phyloP scores from a whole-genome alignment of 1,140 invertebrate genomes.

The Papilio polyxenes region DNA sequence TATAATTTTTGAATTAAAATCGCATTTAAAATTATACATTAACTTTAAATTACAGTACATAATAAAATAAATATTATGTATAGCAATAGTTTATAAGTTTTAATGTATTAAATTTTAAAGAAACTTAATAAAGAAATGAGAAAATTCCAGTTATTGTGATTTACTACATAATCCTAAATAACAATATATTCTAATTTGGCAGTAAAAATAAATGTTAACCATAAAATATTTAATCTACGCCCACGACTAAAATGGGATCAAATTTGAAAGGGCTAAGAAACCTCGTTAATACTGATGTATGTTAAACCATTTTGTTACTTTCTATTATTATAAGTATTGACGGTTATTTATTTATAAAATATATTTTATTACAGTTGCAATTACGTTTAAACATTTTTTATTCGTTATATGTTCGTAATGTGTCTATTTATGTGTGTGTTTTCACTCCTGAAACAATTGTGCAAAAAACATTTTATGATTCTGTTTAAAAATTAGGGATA shows the following conservation, averaged over 20 bases:
- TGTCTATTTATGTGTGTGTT: no score
- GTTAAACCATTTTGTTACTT: neutral
- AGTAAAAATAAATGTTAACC: neutral
- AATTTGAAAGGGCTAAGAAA: constrained; percentile 16
- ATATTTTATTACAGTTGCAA: no score
- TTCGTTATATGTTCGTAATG: no score
- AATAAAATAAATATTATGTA: neutral
- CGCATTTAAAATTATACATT: neutral
- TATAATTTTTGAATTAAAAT: neutral
- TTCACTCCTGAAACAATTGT: no score
- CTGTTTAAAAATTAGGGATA: neutral
- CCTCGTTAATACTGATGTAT: constrained; percentile 1
- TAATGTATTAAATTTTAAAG: neutral
- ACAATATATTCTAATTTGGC: constrained; percentile 1
- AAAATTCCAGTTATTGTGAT: neutral
- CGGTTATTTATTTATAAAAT: neutral
- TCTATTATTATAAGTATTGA: neutral
- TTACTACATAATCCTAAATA: neutral
- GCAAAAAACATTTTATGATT: no score
- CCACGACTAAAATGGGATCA: neutral
- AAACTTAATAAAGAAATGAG: neutral
- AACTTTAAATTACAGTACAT: neutral
- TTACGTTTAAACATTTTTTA: no score
- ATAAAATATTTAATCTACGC: neutral
- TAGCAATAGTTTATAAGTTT: neutral